Evolutionary conservation across 53 echinoderm and acorn worm genomes (phyloP).

Genomic region (Astropecten irregularis): DNA sequence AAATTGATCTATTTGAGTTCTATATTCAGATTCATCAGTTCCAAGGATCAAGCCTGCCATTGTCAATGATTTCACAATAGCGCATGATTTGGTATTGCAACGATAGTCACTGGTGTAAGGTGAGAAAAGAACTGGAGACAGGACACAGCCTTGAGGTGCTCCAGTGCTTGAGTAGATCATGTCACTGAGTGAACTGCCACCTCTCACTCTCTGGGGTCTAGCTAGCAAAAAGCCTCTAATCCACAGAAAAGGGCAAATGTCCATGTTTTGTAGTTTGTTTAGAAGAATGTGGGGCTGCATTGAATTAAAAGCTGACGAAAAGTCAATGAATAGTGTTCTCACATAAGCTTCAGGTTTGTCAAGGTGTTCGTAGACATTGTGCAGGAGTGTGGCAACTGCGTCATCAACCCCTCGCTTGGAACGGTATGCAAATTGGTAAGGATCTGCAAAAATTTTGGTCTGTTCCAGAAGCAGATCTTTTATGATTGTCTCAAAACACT

Average conservation of each 20-base stretch:
- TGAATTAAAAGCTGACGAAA: slow-evolving; percentile 7
- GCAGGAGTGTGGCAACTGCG: not conserved
- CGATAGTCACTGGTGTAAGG: too few relatives aligned
- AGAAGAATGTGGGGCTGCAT: slow-evolving; percentile 14
- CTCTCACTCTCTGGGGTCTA: slow-evolving; percentile 9
- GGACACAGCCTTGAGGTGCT: not conserved
- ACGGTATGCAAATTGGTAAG: not conserved
- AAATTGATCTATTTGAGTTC: not conserved
- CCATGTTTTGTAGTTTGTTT: not conserved
- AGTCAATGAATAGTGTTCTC: not conserved
- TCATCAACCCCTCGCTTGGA: slow-evolving; percentile 12
- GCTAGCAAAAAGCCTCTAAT: not conserved
- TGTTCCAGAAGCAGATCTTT: slow-evolving; percentile 4
- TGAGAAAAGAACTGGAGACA: too few relatives aligned
- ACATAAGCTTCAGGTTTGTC: slow-evolving; percentile 18
- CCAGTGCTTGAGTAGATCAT: not conserved
- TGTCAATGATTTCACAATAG: too few relatives aligned
- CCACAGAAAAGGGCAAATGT: slow-evolving; percentile 6
- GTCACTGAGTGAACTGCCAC: not conserved
- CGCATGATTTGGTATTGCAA: too few relatives aligned
- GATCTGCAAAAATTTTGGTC: slow-evolving; percentile 5
- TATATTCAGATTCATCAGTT: not conserved
- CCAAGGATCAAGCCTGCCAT: too few relatives aligned
- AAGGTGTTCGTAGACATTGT: slow-evolving; percentile 7
- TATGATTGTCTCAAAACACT: slow-evolving; percentile 11